Base-by-base conservation (phyloP, 2,113 vertebrate genomes). In the Osmerus mordax region DNA sequence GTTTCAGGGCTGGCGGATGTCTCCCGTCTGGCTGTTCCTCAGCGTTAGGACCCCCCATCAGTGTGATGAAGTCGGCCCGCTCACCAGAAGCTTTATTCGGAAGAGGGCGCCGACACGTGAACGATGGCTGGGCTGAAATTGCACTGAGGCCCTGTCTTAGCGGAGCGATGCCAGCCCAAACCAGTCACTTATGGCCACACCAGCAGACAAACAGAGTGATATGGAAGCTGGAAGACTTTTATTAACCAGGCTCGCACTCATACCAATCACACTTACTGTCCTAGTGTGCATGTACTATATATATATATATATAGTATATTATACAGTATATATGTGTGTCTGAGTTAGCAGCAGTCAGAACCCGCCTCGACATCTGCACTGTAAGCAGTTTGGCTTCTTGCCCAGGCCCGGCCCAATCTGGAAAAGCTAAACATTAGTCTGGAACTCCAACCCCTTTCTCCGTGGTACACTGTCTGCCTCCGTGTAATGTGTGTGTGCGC, bases 1-100 rank as follows among this genome's bases (percentile, higher is more conserved):
- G 81, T 88, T 88, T 81, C 73, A 14, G 60, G 64, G 78, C 67
- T 81, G 72, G 82, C 64, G 77, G 82, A 83, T 88, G 84, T 87
- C 79, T 80, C 74, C 64, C 25, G 11, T 75, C 77, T 81, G n/a
- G 18, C 18, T n/a, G 56, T 59, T 4, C 7, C 73, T 76, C 78
- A 73, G 65, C 13, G 70, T 80, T 82, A 83, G 83, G 80, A 66
- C 71, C 51, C 41, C 41, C 41, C 68, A 80, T 89, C 85, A 80
- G 67, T 68, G 70, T 78, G 83, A 85, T 72, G 51, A 81, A 79
- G 70, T 76, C 76, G 70, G 73, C 58, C 78, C 58, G 64, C 79
- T 76, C 82, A 58, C 73, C 74, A 78, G 81, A 75, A n/a, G 74
- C 73, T 76, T 79, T 83, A 69, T 18, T 80, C 66, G 74, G 64